Base-by-base conservation (phyloP, 23 tunicate genomes). In the Ascidia mentula region DNA sequence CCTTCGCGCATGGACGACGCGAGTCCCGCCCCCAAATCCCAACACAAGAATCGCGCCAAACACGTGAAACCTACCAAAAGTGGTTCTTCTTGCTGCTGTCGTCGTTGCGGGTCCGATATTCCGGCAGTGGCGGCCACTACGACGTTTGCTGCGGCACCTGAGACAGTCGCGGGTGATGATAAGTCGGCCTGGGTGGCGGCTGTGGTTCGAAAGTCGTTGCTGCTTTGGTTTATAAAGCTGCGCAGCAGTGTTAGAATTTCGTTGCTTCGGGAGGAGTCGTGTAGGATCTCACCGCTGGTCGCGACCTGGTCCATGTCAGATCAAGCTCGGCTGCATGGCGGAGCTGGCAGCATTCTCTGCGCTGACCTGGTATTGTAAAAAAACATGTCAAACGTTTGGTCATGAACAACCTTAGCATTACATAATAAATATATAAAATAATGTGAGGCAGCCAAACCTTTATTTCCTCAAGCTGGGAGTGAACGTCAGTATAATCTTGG, bases 221-320 rank as follows among this genome's bases (percentile, higher is more conserved):
- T 28, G 65, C 65, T 53, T 9, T 26, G 65, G 13, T 53, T 53
- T 3, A 53, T 53, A 53, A 53, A 53, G 24, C 28, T 53, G 65
- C 65, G 24, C 22, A 53, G 65, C 65, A 53, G 65, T 28, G 65
- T 53, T 20, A 53, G 65, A 28, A 53, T 26, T 53, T 53, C 65
- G 65, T 53, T 53, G 13, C 24, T 53, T 53, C 65, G 65, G 24
- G 65, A 28, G 12, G 65, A 53, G 24, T 53, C 65, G 65, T 53
- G 65, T 53, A 53, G 65, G 24, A 53, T 53, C 65, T 53, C 65
- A 5, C 65, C 65, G 13, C 65, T 53, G 65, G 28, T 28, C 28
- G 65, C 65, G 65, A 53, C 65, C 65, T 53, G 65, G 65, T 53
- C 65, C 65, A 53, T 53, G 22, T 53, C 65, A 53, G 65, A 53